These are phyloP conservation scores for Mico argentatus DNA, from an alignment of 2,797 vertebrate genomes.

Conservation along the genomic window DNA sequence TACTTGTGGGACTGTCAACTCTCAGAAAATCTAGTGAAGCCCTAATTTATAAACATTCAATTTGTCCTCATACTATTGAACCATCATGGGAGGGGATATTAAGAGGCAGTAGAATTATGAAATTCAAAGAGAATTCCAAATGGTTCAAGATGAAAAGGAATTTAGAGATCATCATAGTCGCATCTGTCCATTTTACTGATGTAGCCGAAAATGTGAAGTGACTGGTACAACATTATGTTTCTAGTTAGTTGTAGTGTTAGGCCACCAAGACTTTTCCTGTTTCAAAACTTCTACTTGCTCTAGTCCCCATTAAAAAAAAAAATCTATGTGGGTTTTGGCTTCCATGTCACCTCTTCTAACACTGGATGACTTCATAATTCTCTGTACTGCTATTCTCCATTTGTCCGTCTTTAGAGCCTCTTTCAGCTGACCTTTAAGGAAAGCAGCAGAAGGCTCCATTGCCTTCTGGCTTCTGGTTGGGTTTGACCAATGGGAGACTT, in stretches of 20 bases:
- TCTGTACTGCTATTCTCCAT: neutral
- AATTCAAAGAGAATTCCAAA: constrained; percentile 20
- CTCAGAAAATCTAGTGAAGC: neutral
- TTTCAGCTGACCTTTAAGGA: neutral
- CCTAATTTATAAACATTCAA: constrained; percentile 16
- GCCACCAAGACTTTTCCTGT: neutral
- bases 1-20: neutral
- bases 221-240: neutral
- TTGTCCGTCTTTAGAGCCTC: neutral
- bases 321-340: constrained; percentile 4
- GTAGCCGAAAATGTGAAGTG: neutral
- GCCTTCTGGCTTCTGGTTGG: neutral
- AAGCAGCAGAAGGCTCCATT: neutral
- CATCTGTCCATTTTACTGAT: neutral
- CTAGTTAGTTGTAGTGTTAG: neutral
- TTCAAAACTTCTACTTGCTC: neutral
- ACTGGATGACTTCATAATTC: neutral
- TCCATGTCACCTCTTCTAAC: neutral
- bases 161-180: neutral
- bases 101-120: neutral
- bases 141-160: constrained; percentile 5
- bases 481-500: neutral
- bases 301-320: neutral
- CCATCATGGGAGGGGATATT: neutral
- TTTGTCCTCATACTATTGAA: neutral